Percentiles rank a stretch among this genome's conserved stretches.
These are phyloP conservation scores for Eulemur albifrons DNA, from an alignment of 2,797 vertebrate species.

Conservation along the genomic window DNA sequence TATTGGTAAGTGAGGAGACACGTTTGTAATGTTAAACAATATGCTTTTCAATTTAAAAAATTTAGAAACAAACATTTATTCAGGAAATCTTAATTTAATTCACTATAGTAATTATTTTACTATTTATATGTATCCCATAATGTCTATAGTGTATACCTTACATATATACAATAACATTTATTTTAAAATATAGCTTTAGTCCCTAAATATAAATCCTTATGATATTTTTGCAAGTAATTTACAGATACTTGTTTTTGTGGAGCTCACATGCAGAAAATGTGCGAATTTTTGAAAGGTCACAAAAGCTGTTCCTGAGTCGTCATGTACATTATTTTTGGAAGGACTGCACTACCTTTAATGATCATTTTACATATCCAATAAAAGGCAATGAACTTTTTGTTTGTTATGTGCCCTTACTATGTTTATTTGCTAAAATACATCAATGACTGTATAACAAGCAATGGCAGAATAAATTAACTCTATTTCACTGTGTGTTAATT, in stretches of 20 bases:
- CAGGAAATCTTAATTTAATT: background rate
- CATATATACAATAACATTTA: background rate
- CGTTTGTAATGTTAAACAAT: background rate
- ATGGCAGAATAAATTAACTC: background rate
- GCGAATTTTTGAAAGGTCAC: background rate
- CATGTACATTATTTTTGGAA: background rate
- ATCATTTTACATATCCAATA: background rate
- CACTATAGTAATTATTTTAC: background rate
- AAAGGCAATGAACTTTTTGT: background rate
- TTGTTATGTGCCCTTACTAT: background rate
- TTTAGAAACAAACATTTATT: background rate
- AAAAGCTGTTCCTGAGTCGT: background rate
- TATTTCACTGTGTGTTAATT: background rate
- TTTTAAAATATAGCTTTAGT: background rate
- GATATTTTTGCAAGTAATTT: background rate
- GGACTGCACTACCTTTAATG: background rate
- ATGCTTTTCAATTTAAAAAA: background rate
- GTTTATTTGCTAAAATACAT: constrained; percentile 32
- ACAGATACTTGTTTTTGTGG: background rate
- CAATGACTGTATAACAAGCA: background rate
- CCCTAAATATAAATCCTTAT: background rate
- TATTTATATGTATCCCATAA: background rate
- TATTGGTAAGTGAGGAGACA: background rate
- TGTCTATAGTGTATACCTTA: background rate
- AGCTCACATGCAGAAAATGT: background rate